Percentiles rank a stretch among this genome's conserved stretches.
These are phyloP conservation scores for Vombatus ursinus DNA, from an alignment of 2,113 vertebrate species.

Conservation along the genomic window DNA sequence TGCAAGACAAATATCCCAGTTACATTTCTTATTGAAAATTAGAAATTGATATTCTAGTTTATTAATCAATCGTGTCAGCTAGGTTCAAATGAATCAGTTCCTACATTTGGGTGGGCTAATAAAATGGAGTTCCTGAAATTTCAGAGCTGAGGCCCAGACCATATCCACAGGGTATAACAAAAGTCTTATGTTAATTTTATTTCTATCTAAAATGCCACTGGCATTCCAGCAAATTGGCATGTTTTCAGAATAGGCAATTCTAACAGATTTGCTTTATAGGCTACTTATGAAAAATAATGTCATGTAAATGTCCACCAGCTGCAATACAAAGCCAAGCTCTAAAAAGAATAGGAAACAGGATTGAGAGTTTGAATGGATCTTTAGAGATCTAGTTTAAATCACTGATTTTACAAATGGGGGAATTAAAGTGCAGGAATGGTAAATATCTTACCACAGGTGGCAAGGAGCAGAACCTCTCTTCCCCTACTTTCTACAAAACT, in stretches of 20 bases:
- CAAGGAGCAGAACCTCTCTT: neutral
- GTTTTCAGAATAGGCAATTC: conserved; percentile 36
- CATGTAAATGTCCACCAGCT: conserved; percentile 2
- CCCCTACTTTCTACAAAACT: neutral
- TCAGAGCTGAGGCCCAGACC: neutral
- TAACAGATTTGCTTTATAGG: neutral
- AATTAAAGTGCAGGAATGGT: neutral
- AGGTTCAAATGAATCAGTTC: neutral
- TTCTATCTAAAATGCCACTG: conserved; percentile 8
- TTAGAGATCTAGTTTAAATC: neutral
- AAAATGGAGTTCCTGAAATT: neutral
- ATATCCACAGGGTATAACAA: neutral
- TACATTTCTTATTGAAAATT: neutral
- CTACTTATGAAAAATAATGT: conserved; percentile 17
- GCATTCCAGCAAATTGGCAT: neutral
- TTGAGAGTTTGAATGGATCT: neutral
- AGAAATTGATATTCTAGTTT: neutral
- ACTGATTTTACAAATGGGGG: neutral
- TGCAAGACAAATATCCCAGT: neutral
- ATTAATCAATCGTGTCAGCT: neutral
- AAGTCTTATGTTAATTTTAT: neutral
- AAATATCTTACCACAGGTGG: neutral
- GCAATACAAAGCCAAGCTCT: neutral
- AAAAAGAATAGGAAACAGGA: neutral
- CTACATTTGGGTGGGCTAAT: neutral